These are phyloP conservation scores for Amblyteles armatorius DNA, from an alignment of 2,888 invertebrate genomes.

Conservation along the genomic window DNA sequence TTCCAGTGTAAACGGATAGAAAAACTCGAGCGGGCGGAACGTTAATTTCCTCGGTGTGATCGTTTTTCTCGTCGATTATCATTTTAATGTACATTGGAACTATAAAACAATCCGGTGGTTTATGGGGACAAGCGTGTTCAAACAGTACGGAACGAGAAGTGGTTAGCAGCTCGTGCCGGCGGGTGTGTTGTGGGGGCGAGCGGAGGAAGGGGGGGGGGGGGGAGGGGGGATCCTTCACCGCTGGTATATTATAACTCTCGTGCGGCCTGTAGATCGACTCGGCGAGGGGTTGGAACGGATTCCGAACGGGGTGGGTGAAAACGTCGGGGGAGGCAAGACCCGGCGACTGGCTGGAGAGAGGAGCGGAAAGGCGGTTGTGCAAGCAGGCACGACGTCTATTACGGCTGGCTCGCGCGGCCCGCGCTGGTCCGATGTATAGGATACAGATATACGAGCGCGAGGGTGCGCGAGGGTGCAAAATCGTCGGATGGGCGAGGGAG, in stretches of 20 bases:
- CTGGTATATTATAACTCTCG: slow-evolving; percentile 52
- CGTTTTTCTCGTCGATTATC: slow-evolving; percentile 15
- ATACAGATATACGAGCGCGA: slow-evolving; percentile 3
- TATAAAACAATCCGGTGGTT: slow-evolving; percentile 31
- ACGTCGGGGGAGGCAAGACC: slow-evolving; percentile 30
- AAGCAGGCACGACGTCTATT: slow-evolving; percentile 61
- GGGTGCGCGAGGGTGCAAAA: slow-evolving; percentile 48
- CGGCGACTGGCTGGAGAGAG: slow-evolving; percentile 29
- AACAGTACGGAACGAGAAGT: slow-evolving; percentile 41
- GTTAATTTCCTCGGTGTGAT: slow-evolving; percentile 13
- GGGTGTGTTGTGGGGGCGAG: slow-evolving; percentile 4
- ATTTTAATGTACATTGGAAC: slow-evolving; percentile 40
- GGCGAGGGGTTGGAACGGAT: slow-evolving; percentile 16
- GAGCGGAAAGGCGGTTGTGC: slow-evolving; percentile 52
- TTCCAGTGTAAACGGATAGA: background rate
- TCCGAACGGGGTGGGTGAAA: slow-evolving; percentile 32
- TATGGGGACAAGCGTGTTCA: slow-evolving; percentile 44
- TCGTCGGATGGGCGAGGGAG: slow-evolving; percentile 47
- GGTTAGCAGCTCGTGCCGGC: slow-evolving; percentile 25
- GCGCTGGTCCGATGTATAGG: slow-evolving; percentile 19
- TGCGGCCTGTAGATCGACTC: slow-evolving; percentile 18
- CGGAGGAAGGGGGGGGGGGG: slow-evolving; percentile 32
- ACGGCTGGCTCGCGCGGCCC: slow-evolving; percentile 51
- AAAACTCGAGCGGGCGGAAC: background rate
- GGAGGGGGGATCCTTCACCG: slow-evolving; percentile 12